phyloP scores from a whole-genome alignment of 1,140 invertebrate genomes.

The Xylocopa sonorina region DNA sequence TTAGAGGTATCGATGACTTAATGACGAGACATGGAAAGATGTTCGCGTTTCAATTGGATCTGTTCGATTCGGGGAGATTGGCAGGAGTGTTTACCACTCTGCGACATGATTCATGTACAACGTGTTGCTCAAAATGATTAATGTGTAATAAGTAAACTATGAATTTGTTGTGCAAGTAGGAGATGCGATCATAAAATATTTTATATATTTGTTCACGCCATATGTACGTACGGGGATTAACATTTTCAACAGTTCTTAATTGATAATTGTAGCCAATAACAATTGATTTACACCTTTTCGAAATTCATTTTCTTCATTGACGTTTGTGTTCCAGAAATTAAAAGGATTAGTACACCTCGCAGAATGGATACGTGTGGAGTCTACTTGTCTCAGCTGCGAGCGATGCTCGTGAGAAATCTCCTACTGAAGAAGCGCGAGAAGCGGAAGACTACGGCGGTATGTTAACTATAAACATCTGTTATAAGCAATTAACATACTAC shows the following conservation, averaged over 20 bases:
- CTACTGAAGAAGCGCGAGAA: conserved; percentile 88
- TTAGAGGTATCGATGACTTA: neutral
- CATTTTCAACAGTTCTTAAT: too few species aligned
- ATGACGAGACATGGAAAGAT: neutral
- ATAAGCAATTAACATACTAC: neutral
- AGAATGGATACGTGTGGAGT: conserved; percentile 78
- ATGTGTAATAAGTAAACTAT: too few species aligned
- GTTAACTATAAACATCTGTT: conserved; percentile 52
- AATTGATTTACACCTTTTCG: too few species aligned
- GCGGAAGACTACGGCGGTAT: conserved; percentile 87
- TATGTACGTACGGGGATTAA: too few species aligned
- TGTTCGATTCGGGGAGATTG: neutral
- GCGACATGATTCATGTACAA: too few species aligned
- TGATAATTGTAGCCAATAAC: neutral
- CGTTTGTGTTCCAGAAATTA: conserved; percentile 73
- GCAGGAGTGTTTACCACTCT: too few species aligned
- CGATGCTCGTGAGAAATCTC: conserved; percentile 87
- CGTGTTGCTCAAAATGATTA: too few species aligned
- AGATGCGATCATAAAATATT: too few species aligned
- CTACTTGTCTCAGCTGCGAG: conserved; percentile 85
- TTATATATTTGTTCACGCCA: too few species aligned
- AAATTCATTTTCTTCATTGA: neutral
- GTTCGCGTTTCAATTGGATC: neutral
- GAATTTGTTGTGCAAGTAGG: too few species aligned
- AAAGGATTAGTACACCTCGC: conserved; percentile 63